These are phyloP conservation scores for Iphiclides podalirius DNA, from an alignment of 2,888 invertebrate species.

Conservation along the genomic window DNA sequence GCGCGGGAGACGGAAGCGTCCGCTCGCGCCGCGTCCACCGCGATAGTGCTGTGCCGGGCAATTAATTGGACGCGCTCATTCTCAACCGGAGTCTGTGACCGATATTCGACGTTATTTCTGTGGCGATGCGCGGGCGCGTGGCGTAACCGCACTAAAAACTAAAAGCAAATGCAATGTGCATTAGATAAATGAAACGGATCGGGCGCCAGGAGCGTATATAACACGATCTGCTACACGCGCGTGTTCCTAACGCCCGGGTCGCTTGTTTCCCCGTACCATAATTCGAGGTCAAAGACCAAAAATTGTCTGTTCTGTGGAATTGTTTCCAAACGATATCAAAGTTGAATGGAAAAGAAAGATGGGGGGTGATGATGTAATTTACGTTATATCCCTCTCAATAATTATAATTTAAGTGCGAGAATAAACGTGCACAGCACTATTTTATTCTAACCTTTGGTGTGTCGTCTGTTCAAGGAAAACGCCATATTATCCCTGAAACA, in stretches of 20 bases:
- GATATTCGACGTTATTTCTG: conserved; percentile 79
- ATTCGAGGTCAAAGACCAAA: too few species aligned
- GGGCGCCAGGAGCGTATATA: conserved; percentile 33
- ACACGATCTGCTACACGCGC: conserved; percentile 23
- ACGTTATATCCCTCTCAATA: too few species aligned
- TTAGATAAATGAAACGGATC: conserved; percentile 67
- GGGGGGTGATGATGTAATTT: too few species aligned
- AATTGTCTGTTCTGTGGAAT: too few species aligned
- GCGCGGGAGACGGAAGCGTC: conserved; percentile 57
- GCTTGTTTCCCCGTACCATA: conserved; percentile 19
- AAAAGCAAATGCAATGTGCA: conserved; percentile 72
- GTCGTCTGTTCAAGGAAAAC: conserved; percentile 17
- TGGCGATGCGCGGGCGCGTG: conserved; percentile 54
- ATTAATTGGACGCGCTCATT: conserved; percentile 71
- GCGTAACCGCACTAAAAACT: conserved; percentile 73
- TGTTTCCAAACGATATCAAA: too few species aligned
- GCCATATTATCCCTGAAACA: conserved; percentile 8
- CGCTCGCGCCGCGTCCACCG: conserved; percentile 64
- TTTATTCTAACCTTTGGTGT: conserved; percentile 1
- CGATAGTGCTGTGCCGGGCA: conserved; percentile 59
- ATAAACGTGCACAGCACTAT: conserved; percentile 13
- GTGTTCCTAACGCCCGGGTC: conserved; percentile 18
- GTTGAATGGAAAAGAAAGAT: too few species aligned
- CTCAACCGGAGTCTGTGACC: conserved; percentile 67
- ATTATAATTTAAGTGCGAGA: too few species aligned